These are phyloP conservation scores for Neria commutata DNA, from an alignment of 2,888 invertebrate species.

Conservation along the genomic window DNA sequence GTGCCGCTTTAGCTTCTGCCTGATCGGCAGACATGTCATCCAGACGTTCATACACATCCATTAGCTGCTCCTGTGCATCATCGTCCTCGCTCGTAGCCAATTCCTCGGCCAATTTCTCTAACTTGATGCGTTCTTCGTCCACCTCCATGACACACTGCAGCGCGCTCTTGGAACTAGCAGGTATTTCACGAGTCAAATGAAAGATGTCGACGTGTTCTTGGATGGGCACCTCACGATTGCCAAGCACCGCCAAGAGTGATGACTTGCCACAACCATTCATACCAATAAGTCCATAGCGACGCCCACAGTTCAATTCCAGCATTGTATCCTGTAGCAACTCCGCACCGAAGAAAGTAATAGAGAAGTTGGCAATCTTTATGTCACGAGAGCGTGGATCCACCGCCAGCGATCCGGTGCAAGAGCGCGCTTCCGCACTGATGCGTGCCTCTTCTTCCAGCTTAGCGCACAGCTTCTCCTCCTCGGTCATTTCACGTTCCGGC, in stretches of 20 bases:
- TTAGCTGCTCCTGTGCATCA: constrained; percentile 91
- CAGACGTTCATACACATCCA: constrained; percentile 97
- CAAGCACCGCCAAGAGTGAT: constrained; percentile 87
- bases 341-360: constrained; percentile 97
- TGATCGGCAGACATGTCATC: constrained; percentile 97
- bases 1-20: constrained; percentile 92
- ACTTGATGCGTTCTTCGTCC: constrained; percentile 87
- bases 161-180: constrained; percentile 96
- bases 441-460: constrained; percentile 90
- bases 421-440: constrained; percentile 90
- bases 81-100: constrained; percentile 87
- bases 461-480: constrained; percentile 78
- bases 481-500: constrained; percentile 55
- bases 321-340: constrained; percentile 95
- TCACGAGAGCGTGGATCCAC: constrained; percentile 96
- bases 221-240: constrained; percentile 93
- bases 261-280: constrained; percentile 99
- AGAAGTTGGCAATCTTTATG: constrained; percentile 93
- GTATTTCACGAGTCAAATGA: constrained; percentile 95
- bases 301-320: constrained; percentile 95
- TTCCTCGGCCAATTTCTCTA: constrained; percentile 92
- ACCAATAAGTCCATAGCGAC: constrained; percentile 95
- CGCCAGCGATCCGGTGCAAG: constrained; percentile 93
- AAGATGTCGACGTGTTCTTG: constrained; percentile 98
- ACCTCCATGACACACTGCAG: constrained; percentile 98